Evolutionary conservation across 2,797 vertebrate genomes (phyloP).

Genomic region (Garrulus glandarius): DNA sequence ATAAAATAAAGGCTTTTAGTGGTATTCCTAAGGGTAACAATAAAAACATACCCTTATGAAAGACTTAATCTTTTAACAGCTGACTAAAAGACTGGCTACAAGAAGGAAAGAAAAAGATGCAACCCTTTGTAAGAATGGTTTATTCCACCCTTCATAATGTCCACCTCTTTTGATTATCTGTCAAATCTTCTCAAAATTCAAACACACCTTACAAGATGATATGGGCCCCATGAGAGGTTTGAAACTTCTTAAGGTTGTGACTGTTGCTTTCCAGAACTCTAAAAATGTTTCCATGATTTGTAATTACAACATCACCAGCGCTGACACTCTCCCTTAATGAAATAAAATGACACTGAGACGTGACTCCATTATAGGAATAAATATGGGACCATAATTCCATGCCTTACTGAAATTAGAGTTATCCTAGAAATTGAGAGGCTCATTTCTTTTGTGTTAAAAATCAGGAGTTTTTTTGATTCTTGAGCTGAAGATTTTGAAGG

Average conservation of each 20-base stretch:
- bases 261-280: neutral
- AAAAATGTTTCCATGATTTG: neutral
- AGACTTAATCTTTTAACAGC: neutral
- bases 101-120: neutral
- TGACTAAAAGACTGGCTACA: neutral
- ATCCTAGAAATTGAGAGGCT: neutral
- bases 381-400: neutral
- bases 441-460: neutral
- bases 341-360: neutral
- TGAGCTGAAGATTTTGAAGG: neutral
- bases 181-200: neutral
- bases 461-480: neutral
- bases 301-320: neutral
- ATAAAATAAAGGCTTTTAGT: neutral
- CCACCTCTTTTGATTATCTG: neutral
- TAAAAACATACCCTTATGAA: neutral
- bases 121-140: neutral
- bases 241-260: neutral
- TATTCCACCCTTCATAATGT: neutral
- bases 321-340: neutral
- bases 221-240: neutral
- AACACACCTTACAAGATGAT: neutral
- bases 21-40: neutral
- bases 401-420: neutral
- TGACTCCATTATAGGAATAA: neutral